These are phyloP conservation scores for Cuculus canorus DNA, from an alignment of 2,797 vertebrate genomes.

Conservation along the genomic window DNA sequence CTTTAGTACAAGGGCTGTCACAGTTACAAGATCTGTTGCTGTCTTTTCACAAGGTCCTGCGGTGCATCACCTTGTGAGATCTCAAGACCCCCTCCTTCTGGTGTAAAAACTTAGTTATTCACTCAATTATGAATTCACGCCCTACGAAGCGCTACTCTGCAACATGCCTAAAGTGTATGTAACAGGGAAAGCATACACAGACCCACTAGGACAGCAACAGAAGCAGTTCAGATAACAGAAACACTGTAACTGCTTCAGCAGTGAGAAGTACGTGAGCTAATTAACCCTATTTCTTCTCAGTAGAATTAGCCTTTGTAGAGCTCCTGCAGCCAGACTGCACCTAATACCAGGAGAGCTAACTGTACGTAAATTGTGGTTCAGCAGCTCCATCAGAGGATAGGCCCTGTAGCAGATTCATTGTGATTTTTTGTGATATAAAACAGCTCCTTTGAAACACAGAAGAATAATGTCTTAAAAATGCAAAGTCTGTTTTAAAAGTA, in stretches of 20 bases:
- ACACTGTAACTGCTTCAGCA: not conserved
- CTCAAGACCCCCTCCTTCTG: not conserved
- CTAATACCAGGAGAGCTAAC: not conserved
- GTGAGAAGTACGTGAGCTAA: not conserved
- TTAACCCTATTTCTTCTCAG: not conserved
- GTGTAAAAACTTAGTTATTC: not conserved
- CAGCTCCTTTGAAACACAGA: not conserved
- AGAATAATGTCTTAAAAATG: not conserved
- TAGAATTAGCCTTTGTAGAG: not conserved
- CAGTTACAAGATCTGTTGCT: not conserved
- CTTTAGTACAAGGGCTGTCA: not conserved
- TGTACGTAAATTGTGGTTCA: not conserved
- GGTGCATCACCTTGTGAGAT: fast-evolving
- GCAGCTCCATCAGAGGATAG: not conserved
- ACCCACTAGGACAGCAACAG: not conserved
- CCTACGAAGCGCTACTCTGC: not conserved
- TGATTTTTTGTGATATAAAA: not conserved
- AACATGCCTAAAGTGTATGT: not conserved
- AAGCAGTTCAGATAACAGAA: not conserved
- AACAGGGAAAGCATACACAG: not conserved
- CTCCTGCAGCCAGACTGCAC: not conserved
- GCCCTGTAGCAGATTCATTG: not conserved
- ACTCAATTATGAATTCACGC: not conserved
- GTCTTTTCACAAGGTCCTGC: not conserved
- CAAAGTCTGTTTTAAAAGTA: not conserved